Evolutionary conservation across 2,113 vertebrate species (phyloP).

Genomic region (Paedocypris sp.): DNA sequence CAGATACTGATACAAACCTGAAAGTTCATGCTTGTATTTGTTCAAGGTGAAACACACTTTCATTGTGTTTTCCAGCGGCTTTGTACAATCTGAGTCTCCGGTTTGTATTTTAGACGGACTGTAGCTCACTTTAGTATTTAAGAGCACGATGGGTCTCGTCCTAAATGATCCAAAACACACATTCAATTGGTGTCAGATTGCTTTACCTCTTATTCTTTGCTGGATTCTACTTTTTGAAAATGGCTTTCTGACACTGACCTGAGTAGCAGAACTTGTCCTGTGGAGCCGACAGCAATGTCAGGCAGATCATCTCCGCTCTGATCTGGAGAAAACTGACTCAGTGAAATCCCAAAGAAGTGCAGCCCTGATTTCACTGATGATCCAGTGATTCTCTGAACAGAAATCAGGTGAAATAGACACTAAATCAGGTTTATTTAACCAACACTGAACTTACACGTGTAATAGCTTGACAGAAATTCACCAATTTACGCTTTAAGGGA

Average conservation of each 20-base stretch:
- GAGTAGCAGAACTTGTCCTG: constrained; percentile 52
- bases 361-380: constrained; percentile 42
- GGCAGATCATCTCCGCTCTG: constrained; percentile 44
- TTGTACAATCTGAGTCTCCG: constrained; percentile 30
- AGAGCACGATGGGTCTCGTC: constrained; percentile 54
- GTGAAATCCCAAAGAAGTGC: constrained; percentile 53
- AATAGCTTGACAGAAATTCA: too few relatives aligned
- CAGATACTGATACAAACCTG: constrained; percentile 36
- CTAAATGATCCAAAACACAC: constrained; percentile 35
- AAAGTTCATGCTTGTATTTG: accelerated
- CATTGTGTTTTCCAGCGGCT: not conserved
- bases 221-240: too few relatives aligned
- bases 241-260: constrained; percentile 41
- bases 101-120: constrained; percentile 40
- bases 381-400: constrained; percentile 48
- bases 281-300: constrained; percentile 58
- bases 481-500: too few relatives aligned
- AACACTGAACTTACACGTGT: too few relatives aligned
- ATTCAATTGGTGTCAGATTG: too few relatives aligned
- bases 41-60: constrained; percentile 52
- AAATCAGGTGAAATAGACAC: not conserved
- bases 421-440: too few relatives aligned
- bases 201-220: too few relatives aligned
- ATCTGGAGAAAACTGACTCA: constrained; percentile 52
- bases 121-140: constrained; percentile 38